Evolutionary conservation across 2,797 vertebrate species (phyloP).

Genomic region (Sitta carolinensis): DNA sequence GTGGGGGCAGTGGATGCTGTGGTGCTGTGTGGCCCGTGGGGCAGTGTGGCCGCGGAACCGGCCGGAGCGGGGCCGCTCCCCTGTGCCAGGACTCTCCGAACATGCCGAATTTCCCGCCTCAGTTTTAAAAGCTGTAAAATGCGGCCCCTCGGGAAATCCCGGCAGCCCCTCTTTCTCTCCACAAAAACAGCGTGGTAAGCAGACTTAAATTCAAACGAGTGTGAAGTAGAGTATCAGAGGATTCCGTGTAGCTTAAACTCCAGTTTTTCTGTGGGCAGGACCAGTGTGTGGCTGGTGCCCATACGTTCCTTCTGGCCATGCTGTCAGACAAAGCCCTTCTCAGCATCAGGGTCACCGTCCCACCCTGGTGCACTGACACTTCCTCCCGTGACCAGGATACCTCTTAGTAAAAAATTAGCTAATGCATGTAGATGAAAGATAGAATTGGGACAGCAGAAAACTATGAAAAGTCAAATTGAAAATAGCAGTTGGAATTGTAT

Average conservation of each 20-base stretch:
- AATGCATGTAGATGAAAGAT: background rate
- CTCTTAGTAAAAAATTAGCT: background rate
- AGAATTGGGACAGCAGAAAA: background rate
- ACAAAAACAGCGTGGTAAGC: background rate
- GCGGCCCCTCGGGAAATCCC: background rate
- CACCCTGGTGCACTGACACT: fast-evolving
- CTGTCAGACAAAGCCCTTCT: background rate
- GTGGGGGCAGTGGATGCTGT: no score
- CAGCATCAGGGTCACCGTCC: background rate
- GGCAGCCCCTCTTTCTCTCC: background rate
- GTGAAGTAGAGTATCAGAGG: background rate
- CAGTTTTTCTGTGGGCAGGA: background rate
- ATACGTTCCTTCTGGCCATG: fast-evolving
- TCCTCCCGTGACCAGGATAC: background rate
- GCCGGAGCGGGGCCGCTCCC: background rate
- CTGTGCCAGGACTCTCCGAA: fast-evolving
- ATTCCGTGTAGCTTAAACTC: background rate
- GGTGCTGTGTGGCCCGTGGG: no score
- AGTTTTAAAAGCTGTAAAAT: background rate
- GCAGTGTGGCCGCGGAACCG: no score
- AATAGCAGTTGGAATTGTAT: background rate
- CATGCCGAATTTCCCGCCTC: background rate
- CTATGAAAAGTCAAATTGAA: background rate
- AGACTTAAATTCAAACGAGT: background rate
- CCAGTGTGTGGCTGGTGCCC: background rate